Percentiles rank a stretch among this genome's conserved stretches.
Evolutionary conservation across 2,888 invertebrate species (phyloP).

Genomic region (Pyrrhosoma nymphula): DNA sequence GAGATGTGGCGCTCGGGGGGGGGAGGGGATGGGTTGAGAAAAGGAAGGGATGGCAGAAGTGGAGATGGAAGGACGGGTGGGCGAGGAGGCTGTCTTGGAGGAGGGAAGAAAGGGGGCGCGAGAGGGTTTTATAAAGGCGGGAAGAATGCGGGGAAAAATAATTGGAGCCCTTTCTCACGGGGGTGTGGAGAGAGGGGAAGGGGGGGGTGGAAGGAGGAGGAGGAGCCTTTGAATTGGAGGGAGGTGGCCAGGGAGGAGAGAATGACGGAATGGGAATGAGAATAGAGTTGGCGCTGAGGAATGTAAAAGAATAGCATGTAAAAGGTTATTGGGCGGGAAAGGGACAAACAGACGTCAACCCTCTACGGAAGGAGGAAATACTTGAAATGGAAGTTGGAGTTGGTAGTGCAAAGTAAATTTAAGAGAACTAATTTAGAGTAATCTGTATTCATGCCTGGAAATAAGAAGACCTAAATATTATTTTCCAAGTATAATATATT

Average conservation of each 20-base stretch:
- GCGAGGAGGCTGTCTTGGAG: background rate
- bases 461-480: too few relatives aligned
- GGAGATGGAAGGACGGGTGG: background rate
- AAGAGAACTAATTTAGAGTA: too few relatives aligned
- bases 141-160: constrained; percentile 62
- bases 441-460: too few relatives aligned
- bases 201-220: background rate
- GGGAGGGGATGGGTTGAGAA: background rate
- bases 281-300: background rate
- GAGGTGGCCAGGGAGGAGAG: background rate
- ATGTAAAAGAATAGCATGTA: background rate
- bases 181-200: background rate
- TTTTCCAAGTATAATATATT: too few relatives aligned
- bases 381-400: background rate
- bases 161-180: background rate
- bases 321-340: background rate
- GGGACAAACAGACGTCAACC: background rate
- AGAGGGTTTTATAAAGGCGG: constrained; percentile 45
- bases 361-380: background rate
- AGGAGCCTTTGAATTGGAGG: constrained; percentile 8
- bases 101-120: background rate
- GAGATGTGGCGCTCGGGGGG: background rate
- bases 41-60: background rate
- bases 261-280: constrained; percentile 39
- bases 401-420: too few relatives aligned